phyloP scores from a whole-genome alignment of 2,888 invertebrate species.

The Tenthredo notha region DNA sequence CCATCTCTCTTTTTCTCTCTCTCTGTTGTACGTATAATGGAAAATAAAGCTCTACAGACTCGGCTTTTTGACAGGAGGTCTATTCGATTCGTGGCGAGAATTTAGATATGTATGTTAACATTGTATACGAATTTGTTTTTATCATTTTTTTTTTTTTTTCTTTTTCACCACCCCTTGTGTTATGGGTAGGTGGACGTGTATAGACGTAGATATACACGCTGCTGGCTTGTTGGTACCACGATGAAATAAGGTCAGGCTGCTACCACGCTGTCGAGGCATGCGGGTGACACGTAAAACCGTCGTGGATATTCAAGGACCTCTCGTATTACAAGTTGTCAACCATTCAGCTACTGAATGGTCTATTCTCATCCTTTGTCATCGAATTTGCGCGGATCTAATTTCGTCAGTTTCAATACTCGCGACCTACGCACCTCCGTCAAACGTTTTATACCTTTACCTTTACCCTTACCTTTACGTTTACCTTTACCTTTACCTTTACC shows the following conservation, averaged over 20 bases:
- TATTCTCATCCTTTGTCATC: conserved; percentile 50
- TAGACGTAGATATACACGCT: neutral
- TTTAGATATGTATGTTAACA: neutral
- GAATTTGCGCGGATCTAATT: conserved; percentile 53
- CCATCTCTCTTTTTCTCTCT: neutral
- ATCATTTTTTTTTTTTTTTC: neutral
- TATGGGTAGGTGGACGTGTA: neutral
- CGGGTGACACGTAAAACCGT: conserved; percentile 47
- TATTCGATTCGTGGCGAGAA: neutral
- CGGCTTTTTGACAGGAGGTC: neutral
- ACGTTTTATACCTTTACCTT: neutral
- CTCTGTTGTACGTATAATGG: neutral
- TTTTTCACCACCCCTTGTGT: neutral
- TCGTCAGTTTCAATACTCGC: conserved; percentile 44
- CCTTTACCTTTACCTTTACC: neutral
- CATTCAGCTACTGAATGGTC: conserved; percentile 49
- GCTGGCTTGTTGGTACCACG: neutral
- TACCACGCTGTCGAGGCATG: conserved; percentile 36
- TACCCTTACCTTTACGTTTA: neutral
- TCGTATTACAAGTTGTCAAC: conserved; percentile 50
- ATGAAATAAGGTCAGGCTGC: conserved; percentile 37
- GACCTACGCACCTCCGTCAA: conserved; percentile 1
- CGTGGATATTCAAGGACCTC: conserved; percentile 38
- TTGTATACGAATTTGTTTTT: neutral
- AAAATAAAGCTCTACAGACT: neutral